These are phyloP conservation scores for Heliocidaris tuberculata DNA, from an alignment of 35 echinoderm and acorn worm species.

Conservation along the genomic window DNA sequence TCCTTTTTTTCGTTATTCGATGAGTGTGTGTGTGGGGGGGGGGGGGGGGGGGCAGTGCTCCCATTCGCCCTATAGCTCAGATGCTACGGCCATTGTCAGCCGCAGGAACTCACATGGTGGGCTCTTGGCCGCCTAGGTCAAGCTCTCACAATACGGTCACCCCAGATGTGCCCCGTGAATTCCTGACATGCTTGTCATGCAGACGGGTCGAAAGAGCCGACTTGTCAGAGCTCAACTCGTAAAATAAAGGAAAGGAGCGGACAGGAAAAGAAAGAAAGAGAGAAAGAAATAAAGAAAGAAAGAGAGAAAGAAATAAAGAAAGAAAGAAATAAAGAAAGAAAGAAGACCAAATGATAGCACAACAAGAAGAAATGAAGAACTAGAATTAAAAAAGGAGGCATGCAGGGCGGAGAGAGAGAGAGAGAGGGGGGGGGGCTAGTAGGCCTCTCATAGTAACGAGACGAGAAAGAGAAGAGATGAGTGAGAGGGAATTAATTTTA, in stretches of 20 bases:
- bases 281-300: neutral
- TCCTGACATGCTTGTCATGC: neutral
- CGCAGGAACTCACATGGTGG: no score
- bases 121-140: neutral
- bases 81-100: no score
- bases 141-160: neutral
- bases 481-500: no score
- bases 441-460: neutral
- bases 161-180: neutral
- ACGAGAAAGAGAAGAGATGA: neutral
- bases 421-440: no score
- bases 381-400: no score
- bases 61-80: no score
- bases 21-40: no score
- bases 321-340: neutral
- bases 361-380: no score
- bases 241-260: neutral
- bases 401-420: no score
- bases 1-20: no score
- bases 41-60: no score
- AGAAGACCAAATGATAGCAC: neutral
- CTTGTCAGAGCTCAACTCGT: neutral
- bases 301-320: no score
- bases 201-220: neutral
- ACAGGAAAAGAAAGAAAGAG: neutral